Base-by-base conservation (phyloP, 1,140 invertebrate genomes). In the Drosophila murphyi region DNA sequence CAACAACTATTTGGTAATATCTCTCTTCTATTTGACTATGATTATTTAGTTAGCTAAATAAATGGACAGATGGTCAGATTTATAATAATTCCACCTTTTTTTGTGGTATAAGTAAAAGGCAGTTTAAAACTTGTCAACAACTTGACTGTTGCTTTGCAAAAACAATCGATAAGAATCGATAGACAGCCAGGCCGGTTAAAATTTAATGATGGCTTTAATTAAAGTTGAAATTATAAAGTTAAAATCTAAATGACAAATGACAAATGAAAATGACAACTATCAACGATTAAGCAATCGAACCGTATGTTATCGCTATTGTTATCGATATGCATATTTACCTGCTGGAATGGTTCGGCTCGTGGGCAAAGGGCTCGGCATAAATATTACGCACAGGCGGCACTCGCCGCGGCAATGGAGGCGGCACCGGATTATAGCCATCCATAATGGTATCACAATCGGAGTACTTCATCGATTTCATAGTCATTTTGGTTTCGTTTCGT, bases 321-420 rank as follows among this genome's bases (percentile, higher is more conserved):
- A 39, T 43, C 47, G 47, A 5, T 41, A 50, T 37, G 34, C 4
- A 50, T 85, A 87, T 75, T 91, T 92, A 92, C 91, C 91, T 92
- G 91, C 89, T 92, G 52, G 89, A 88, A 76, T 92, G 91, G 64
- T 92, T 94, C 76, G 93, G 91, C 80, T 94, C 93, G 76, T 94
- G 93, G 61, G 93, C 92, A 87, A 94, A 94, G 68, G 94, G 94
- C 76, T 94, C 94, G 29, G 94, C 94, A 82, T 94, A 94, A 69
- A 94, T 94, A 80, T 94, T 94, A 61, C 94, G 89, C 56, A 92
- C 83, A 35, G 92, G 92, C 55, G 92, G 92, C 68, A 94, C 93
- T 56, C 93, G 93, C 50, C 93, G 92, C 51, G 93, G 93, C 71
- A 94, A 85, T 50, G 94, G 94, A 56, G 93, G 93, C 61, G 94